Evolutionary conservation across 2,113 vertebrate genomes (phyloP).

Genomic region (Silurus meridionalis): DNA sequence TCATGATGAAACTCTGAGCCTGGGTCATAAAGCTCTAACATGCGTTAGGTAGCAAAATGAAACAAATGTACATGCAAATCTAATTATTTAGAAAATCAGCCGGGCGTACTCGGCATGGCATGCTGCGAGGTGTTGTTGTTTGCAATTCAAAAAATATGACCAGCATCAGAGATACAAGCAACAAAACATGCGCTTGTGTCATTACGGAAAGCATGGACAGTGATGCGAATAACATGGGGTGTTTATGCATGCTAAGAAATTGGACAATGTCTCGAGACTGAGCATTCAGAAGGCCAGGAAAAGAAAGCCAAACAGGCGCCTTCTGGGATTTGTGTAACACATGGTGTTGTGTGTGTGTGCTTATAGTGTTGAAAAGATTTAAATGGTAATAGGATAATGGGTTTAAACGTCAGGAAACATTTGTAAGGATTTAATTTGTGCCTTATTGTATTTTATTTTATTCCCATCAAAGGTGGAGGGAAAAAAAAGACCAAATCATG

Average conservation of each 20-base stretch:
- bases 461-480: background rate
- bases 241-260: constrained; percentile 23
- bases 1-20: background rate
- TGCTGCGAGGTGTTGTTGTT: constrained; percentile 36
- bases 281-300: background rate
- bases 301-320: background rate
- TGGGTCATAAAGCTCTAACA: background rate
- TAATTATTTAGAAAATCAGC: background rate
- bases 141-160: constrained; percentile 49
- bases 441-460: background rate
- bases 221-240: constrained; percentile 44
- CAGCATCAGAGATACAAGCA: background rate
- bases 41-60: background rate
- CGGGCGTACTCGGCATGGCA: background rate
- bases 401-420: background rate
- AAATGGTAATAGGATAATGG: background rate
- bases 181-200: constrained; percentile 7
- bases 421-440: background rate
- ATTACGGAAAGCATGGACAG: constrained; percentile 34
- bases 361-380: no score
- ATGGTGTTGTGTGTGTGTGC: background rate
- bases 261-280: background rate
- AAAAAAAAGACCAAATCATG: background rate
- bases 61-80: background rate
- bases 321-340: background rate